Evolutionary conservation across 2,797 vertebrate species (phyloP).

Genomic region (Tragelaphus oryx): DNA sequence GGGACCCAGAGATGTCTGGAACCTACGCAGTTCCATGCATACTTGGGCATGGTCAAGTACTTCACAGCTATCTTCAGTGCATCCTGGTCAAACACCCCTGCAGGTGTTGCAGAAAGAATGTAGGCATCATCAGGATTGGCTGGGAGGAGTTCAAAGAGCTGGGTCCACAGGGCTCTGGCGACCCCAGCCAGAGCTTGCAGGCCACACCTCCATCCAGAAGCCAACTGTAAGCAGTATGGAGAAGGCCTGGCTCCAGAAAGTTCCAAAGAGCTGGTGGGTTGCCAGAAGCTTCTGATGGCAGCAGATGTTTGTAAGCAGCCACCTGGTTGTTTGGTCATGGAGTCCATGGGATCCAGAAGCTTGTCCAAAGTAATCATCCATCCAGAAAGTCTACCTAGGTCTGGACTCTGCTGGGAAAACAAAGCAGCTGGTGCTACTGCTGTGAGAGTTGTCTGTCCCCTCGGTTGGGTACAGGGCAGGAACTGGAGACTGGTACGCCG

Average conservation of each 20-base stretch:
- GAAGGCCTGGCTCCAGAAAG: slow-evolving; percentile 27
- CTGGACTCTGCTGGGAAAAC: not conserved
- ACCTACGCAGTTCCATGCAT: not conserved
- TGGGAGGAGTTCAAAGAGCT: not conserved
- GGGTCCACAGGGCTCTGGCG: not conserved
- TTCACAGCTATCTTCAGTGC: not conserved
- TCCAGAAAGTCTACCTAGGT: not conserved
- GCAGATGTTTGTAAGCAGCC: not conserved
- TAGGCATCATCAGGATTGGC: not conserved
- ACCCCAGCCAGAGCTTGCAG: not conserved
- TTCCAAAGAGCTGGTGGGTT: slow-evolving; percentile 17
- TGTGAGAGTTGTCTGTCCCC: not conserved
- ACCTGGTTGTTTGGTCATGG: not conserved
- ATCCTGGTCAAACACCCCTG: not conserved
- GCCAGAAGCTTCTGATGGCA: not conserved
- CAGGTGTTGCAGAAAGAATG: not conserved
- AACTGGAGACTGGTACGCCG: not conserved
- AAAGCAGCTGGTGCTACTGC: not conserved
- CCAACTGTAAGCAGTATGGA: not conserved
- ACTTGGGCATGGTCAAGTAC: not conserved
- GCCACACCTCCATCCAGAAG: not conserved
- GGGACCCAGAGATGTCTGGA: not conserved
- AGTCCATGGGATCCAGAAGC: not conserved
- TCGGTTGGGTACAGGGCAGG: not conserved
- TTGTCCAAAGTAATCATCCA: not conserved